These are phyloP conservation scores for Chrysemys picta DNA, from an alignment of 2,113 vertebrate genomes.

Conservation along the genomic window DNA sequence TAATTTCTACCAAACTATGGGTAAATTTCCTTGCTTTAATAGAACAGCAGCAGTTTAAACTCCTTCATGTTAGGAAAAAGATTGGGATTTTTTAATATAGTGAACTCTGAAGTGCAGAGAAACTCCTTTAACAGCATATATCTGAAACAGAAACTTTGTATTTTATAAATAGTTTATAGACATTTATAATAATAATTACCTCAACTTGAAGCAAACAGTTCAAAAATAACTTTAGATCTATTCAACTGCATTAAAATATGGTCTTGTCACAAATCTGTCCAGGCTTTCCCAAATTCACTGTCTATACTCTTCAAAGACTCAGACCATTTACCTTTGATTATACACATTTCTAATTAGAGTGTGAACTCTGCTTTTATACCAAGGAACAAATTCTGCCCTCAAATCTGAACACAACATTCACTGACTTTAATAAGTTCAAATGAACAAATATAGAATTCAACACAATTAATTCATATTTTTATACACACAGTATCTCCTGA, in stretches of 20 bases:
- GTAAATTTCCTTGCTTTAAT: neutral
- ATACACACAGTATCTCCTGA: neutral
- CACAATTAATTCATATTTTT: neutral
- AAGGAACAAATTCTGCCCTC: neutral
- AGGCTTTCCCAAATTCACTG: neutral
- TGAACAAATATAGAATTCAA: neutral
- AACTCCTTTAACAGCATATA: neutral
- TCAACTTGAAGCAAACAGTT: neutral
- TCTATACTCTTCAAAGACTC: neutral
- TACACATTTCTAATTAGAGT: neutral
- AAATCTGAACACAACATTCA: neutral
- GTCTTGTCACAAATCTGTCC: neutral
- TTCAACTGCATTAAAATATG: neutral
- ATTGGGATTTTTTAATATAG: neutral
- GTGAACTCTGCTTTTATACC: neutral
- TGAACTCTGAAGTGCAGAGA: neutral
- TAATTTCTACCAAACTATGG: neutral
- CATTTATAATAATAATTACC: neutral
- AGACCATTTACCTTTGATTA: neutral
- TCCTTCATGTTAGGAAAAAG: neutral
- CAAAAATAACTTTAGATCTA: neutral
- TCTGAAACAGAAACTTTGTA: neutral
- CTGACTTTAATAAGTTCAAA: neutral
- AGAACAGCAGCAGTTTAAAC: neutral
- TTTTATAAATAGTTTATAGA: neutral